Evolutionary conservation across 2,888 invertebrate genomes (phyloP), one percentile per base, ranked within the genome.

Genomic region (Pyrrhosoma nymphula): DNA sequence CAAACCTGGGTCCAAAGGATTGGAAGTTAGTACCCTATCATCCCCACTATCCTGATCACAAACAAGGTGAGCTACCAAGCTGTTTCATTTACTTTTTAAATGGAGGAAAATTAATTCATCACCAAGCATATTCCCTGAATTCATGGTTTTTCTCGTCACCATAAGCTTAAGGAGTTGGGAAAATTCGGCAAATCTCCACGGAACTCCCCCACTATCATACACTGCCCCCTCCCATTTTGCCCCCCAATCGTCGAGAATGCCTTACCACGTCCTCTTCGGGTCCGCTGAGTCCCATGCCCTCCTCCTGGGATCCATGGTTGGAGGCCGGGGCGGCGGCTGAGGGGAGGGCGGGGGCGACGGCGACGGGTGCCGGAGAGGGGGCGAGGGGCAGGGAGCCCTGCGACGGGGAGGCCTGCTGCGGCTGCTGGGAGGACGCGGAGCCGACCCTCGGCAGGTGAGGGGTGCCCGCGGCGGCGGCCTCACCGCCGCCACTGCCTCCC

Each of bases 241-340:
- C 39, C 88, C 4, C 88, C 88, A 35, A 20, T 47, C 23, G 39
- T 35, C 35, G 18, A 47, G 47, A 88, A 47, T 47, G 47, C 47
- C 88, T 95, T 95, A 95, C 95, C 95, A 56, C 95, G n/a, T 95
- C 95, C 69, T 95, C 95, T 60, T 95, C 93, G n/a, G 93, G 96
- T 1, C 95, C 95, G 89, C 95, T 95, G 18, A 95, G 95, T 30
- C 95, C 95, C 26, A 95, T 95, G 35, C 95, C 96, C 47, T 96
- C 96, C 95, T 96, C 96, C 90, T 96, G 96, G 23, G 96, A 96
- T 60, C 96, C 96, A 60, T 96, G 96, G 95, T 96, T 96, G 90
- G 96, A 96, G 90, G 96, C 96, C 91, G 96, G 95, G 93, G 96
- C 96, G 39, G 96, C 95, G 47, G 96, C 95, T 35, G 96, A 95